Conservation (phyloP, 2,888 invertebrate genomes). For the Yponomeuta cagnagella region DNA sequence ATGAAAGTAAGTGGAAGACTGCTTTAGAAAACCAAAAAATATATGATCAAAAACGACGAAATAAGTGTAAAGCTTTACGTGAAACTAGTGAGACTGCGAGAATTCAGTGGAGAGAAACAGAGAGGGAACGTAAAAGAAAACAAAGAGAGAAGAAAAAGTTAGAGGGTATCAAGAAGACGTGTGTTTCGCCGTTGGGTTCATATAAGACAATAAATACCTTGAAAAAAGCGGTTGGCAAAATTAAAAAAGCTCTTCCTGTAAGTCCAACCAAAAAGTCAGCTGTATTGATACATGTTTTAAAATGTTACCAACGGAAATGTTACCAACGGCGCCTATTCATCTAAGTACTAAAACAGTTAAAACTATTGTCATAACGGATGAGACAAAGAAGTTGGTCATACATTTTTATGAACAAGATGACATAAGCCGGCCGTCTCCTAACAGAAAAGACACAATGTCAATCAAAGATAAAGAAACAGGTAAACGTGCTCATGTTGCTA, state of each 20-base stretch:
- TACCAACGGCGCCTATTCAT: too few relatives aligned
- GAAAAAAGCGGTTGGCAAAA: conserved; percentile 4
- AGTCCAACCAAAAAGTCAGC: too few relatives aligned
- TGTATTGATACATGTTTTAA: too few relatives aligned
- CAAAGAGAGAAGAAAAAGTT: conserved; percentile 6
- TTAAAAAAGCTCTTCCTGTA: not conserved
- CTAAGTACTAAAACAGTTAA: too few relatives aligned
- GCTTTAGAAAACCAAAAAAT: conserved; percentile 5
- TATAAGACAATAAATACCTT: conserved; percentile 8
- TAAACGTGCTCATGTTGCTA: too few relatives aligned
- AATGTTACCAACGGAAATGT: too few relatives aligned
- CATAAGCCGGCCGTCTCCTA: too few relatives aligned
- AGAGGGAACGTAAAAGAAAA: conserved; percentile 3
- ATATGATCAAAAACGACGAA: conserved; percentile 10
- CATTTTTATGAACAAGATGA: too few relatives aligned
- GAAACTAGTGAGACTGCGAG: conserved; percentile 5
- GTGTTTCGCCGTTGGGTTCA: conserved; percentile 6
- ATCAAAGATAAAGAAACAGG: too few relatives aligned
- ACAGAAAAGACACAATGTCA: too few relatives aligned
- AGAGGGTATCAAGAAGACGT: not conserved
- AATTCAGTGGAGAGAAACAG: not conserved
- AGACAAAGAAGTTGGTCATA: too few relatives aligned
- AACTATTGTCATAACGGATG: too few relatives aligned
- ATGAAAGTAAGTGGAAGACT: conserved; percentile 6
- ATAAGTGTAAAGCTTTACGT: not conserved